phyloP scores from a whole-genome alignment of 2,113 vertebrate genomes.

The Neolamprologus sp. region DNA sequence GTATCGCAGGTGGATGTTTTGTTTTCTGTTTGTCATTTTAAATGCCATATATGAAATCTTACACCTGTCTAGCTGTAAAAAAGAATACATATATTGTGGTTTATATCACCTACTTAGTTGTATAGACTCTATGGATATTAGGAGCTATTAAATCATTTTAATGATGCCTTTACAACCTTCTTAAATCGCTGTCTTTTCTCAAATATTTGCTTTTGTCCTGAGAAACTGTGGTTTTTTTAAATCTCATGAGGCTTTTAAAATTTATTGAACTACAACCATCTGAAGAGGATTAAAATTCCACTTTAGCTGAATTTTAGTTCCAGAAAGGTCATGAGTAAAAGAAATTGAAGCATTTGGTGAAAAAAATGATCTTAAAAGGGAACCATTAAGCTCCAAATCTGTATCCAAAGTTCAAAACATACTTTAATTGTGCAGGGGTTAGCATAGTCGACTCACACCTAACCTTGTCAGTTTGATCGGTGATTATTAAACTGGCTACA shows the following conservation, averaged over 20 bases:
- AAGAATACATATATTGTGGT: background rate
- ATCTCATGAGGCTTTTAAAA: background rate
- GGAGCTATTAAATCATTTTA: background rate
- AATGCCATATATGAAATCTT: background rate
- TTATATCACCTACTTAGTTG: background rate
- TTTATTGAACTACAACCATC: background rate
- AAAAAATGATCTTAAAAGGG: background rate
- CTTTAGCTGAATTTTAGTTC: background rate
- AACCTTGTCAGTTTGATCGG: background rate
- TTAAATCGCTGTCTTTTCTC: background rate
- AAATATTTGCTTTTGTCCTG: background rate
- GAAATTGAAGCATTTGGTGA: background rate
- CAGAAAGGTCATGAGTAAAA: background rate
- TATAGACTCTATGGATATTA: background rate
- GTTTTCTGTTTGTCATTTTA: background rate
- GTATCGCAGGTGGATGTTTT: background rate
- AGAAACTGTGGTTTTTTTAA: rapidly evolving
- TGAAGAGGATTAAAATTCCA: background rate
- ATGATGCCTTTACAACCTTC: background rate
- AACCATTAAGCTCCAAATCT: background rate
- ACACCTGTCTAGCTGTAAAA: background rate
- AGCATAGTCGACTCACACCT: background rate
- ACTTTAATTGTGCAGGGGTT: background rate
- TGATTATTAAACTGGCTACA: background rate
- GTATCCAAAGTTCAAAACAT: background rate